phyloP scores from a whole-genome alignment of 2,113 vertebrate species.

The Leuciscus idus region DNA sequence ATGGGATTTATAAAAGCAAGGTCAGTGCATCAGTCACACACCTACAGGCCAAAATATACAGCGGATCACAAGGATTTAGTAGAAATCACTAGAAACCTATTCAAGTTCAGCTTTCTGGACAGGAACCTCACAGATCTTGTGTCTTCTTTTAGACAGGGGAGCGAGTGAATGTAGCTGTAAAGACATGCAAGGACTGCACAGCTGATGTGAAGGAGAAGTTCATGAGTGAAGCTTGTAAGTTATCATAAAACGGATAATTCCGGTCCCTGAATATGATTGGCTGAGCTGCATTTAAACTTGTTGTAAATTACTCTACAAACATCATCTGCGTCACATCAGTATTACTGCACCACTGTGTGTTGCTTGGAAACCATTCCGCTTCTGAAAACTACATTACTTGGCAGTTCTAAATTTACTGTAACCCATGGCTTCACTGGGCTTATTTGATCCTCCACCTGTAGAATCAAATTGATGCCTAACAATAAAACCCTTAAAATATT shows the following conservation, averaged over 20 bases:
- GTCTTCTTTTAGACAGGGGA: constrained; percentile 79
- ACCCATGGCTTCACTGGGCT: too few species aligned
- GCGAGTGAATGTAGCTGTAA: constrained; percentile 83
- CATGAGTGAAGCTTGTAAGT: constrained; percentile 89
- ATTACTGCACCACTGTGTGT: too few species aligned
- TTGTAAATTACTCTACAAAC: too few species aligned
- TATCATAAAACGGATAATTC: too few species aligned
- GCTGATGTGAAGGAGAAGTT: constrained; percentile 91
- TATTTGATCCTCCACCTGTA: background rate
- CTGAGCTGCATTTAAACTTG: too few species aligned
- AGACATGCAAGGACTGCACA: constrained; percentile 92
- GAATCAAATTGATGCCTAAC: background rate
- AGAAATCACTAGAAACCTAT: background rate
- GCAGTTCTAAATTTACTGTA: too few species aligned
- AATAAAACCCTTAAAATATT: background rate
- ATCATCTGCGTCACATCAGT: too few species aligned
- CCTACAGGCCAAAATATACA: background rate
- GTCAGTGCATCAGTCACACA: constrained; percentile 71
- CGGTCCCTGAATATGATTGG: too few species aligned
- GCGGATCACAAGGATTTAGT: background rate
- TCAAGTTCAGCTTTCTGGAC: background rate
- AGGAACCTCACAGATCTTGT: background rate
- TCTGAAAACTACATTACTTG: too few species aligned
- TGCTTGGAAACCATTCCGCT: too few species aligned
- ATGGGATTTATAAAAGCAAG: constrained; percentile 85